Evolutionary conservation across 2,797 vertebrate genomes (phyloP).

Genomic region (Clarias pachynema): DNA sequence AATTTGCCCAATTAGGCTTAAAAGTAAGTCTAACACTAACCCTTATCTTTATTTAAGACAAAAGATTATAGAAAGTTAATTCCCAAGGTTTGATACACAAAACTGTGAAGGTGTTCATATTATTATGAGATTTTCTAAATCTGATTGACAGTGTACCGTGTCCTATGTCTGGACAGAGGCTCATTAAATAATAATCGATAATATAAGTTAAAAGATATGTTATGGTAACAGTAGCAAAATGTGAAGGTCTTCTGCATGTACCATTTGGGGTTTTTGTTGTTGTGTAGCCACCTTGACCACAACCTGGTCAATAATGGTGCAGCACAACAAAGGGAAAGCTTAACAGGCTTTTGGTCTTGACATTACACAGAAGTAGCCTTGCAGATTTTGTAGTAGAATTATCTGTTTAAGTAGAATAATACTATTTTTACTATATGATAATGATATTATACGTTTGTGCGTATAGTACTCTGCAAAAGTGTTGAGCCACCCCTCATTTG

Average conservation of each 20-base stretch:
- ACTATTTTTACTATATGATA: not conserved
- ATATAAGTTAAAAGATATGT: slow-evolving; percentile 42
- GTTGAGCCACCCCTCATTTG: no score
- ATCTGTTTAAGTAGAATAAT: not conserved
- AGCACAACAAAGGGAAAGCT: not conserved
- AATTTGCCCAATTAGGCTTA: not conserved
- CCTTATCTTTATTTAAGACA: not conserved
- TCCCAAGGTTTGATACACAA: not conserved
- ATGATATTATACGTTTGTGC: not conserved
- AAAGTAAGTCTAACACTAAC: not conserved
- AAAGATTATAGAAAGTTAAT: not conserved
- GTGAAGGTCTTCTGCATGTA: not conserved
- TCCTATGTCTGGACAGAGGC: not conserved
- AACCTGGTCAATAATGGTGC: not conserved
- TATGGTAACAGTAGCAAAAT: slow-evolving; percentile 56
- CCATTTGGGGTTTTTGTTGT: not conserved
- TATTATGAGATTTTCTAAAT: not conserved
- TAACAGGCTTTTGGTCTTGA: not conserved
- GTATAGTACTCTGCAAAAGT: no score
- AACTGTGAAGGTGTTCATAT: not conserved
- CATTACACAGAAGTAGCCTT: not conserved
- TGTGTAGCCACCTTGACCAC: not conserved
- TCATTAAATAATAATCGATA: slow-evolving; percentile 49
- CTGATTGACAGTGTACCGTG: not conserved
- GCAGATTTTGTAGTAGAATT: not conserved